Conservation (phyloP, 2,113 vertebrate species). For the Tychaedon coryphoeus region DNA sequence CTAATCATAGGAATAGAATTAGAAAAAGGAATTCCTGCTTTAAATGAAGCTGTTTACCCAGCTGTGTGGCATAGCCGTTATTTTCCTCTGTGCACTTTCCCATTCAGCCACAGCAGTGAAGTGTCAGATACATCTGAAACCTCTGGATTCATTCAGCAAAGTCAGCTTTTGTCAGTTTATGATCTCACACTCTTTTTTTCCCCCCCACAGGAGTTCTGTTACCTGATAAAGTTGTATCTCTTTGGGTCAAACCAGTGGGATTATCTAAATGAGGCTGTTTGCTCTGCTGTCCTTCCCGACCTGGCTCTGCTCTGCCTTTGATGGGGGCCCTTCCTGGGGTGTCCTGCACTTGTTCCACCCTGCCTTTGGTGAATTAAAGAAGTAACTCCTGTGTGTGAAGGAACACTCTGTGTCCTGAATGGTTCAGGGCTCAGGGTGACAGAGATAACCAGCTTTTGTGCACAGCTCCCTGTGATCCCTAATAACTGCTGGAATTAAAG, state of each 20-base stretch:
- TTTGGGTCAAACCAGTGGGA: not conserved
- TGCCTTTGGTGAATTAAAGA: not conserved
- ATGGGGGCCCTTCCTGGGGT: not conserved
- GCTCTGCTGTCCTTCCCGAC: accelerated
- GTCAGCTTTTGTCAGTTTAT: not conserved
- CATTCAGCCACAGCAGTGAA: not conserved
- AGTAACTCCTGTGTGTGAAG: not conserved
- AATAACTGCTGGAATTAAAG: not conserved
- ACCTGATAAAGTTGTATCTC: not conserved
- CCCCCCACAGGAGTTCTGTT: not conserved
- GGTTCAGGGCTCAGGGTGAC: not conserved
- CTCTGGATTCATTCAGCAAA: not conserved
- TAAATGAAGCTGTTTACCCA: not conserved
- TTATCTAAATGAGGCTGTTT: not conserved
- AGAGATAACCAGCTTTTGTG: not conserved
- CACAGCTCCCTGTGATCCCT: not conserved
- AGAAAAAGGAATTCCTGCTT: not conserved
- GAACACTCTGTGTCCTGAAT: not conserved
- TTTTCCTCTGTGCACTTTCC: not conserved
- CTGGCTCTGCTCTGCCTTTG: not conserved
- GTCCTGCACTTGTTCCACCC: not conserved
- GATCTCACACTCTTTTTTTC: not conserved
- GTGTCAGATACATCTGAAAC: not conserved
- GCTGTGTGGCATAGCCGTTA: not conserved
- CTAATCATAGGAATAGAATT: not conserved